Evolutionary conservation across 1,140 invertebrate species (phyloP).

Genomic region (Zaprionus camerounensis): DNA sequence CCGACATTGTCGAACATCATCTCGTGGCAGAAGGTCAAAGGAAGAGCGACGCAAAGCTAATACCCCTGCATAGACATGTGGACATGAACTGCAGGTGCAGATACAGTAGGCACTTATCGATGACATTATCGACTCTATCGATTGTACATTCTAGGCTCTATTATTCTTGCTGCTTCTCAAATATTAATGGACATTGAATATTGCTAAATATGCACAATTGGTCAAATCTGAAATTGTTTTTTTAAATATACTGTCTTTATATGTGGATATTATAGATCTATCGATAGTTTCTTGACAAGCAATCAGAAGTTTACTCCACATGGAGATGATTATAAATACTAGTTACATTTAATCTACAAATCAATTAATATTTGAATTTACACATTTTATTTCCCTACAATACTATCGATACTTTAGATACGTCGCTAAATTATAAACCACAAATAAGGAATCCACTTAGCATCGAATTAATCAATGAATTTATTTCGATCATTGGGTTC

Average conservation of each 20-base stretch:
- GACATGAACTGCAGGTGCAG: not conserved
- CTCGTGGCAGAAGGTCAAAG: conserved; percentile 33
- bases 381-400: too few species aligned
- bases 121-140: not conserved
- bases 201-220: not conserved
- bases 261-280: not conserved
- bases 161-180: not conserved
- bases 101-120: not conserved
- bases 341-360: too few species aligned
- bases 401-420: too few species aligned
- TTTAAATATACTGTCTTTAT: not conserved
- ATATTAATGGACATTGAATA: not conserved
- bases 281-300: not conserved
- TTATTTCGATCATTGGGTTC: too few species aligned
- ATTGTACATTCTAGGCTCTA: not conserved
- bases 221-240: not conserved
- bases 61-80: conserved; percentile 3
- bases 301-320: too few species aligned
- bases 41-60: conserved; percentile 4
- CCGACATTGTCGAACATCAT: conserved; percentile 23
- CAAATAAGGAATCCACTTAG: too few species aligned
- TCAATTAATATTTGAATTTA: too few species aligned
- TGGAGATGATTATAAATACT: too few species aligned
- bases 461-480: not conserved
- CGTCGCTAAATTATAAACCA: too few species aligned